Evolutionary conservation across 2,113 vertebrate genomes (phyloP).

Genomic region (Mesembrinibis cayennensis): DNA sequence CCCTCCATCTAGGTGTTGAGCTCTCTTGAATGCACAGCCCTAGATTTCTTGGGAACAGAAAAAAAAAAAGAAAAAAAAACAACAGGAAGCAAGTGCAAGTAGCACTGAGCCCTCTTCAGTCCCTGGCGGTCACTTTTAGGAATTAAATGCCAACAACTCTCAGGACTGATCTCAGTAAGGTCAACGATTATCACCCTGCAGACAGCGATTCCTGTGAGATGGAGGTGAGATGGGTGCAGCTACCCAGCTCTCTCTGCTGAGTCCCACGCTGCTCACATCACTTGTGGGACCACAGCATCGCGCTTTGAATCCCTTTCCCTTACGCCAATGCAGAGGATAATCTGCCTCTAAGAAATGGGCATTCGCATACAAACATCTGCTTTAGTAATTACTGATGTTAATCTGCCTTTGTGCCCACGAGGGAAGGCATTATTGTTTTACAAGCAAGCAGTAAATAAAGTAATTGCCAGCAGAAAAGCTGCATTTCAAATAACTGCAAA

Average conservation of each 20-base stretch:
- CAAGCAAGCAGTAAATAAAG: constrained; percentile 1
- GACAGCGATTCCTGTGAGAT: fast-evolving
- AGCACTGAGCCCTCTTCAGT: background rate
- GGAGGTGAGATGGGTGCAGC: background rate
- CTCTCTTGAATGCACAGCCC: background rate
- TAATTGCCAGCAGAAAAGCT: background rate
- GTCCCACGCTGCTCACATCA: background rate
- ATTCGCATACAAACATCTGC: background rate
- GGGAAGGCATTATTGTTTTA: background rate
- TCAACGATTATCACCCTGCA: background rate
- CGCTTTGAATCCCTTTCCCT: background rate
- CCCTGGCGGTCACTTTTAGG: background rate
- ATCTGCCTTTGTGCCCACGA: background rate
- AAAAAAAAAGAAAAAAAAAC: no score
- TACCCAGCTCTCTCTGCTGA: background rate
- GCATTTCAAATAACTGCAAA: background rate
- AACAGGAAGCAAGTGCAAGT: background rate
- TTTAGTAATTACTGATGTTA: constrained; percentile 27
- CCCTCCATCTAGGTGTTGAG: background rate
- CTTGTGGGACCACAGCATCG: background rate
- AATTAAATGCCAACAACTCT: background rate
- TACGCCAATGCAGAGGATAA: background rate
- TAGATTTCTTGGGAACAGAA: background rate
- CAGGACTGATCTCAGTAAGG: background rate
- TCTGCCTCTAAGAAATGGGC: background rate